Conservation (phyloP, 1,140 invertebrate genomes). For the Lepidurus apus region DNA sequence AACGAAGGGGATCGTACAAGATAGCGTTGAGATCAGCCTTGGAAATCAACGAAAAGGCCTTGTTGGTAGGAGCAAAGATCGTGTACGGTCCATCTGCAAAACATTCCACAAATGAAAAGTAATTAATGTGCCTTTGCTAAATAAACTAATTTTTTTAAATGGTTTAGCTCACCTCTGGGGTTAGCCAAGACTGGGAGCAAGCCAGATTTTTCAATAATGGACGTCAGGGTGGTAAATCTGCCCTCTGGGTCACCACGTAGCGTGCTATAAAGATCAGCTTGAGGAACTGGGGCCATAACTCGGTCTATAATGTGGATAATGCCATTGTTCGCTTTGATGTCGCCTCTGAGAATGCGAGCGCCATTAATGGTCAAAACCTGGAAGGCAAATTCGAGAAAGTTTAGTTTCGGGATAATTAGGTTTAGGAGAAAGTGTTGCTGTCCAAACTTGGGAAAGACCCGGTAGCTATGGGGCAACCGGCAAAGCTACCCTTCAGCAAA, state of each 20-base stretch:
- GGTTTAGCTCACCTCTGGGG: slow-evolving; percentile 30
- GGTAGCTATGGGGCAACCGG: background rate
- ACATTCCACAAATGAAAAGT: background rate
- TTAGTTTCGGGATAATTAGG: background rate
- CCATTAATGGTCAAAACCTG: slow-evolving; percentile 46
- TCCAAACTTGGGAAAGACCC: background rate
- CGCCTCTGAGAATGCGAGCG: slow-evolving; percentile 41
- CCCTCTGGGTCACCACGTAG: slow-evolving; percentile 32
- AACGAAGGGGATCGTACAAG: slow-evolving; percentile 30
- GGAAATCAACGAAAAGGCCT: slow-evolving; percentile 34
- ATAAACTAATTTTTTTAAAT: background rate
- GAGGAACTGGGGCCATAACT: slow-evolving; percentile 43
- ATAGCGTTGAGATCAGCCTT: slow-evolving; percentile 29
- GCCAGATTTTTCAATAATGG: slow-evolving; percentile 34
- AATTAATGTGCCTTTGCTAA: background rate
- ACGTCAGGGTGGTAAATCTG: slow-evolving; percentile 34
- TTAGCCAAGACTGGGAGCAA: slow-evolving; percentile 31
- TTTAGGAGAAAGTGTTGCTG: background rate
- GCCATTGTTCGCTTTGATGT: slow-evolving; percentile 43
- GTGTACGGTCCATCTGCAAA: slow-evolving; percentile 39
- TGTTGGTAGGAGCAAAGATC: slow-evolving; percentile 43
- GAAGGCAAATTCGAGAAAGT: background rate
- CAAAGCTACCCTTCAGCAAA: too few relatives aligned
- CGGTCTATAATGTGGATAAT: slow-evolving; percentile 45
- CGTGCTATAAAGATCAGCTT: slow-evolving; percentile 34